These are phyloP conservation scores for Melolontha melolontha DNA, from an alignment of 2,888 invertebrate species.

Conservation along the genomic window DNA sequence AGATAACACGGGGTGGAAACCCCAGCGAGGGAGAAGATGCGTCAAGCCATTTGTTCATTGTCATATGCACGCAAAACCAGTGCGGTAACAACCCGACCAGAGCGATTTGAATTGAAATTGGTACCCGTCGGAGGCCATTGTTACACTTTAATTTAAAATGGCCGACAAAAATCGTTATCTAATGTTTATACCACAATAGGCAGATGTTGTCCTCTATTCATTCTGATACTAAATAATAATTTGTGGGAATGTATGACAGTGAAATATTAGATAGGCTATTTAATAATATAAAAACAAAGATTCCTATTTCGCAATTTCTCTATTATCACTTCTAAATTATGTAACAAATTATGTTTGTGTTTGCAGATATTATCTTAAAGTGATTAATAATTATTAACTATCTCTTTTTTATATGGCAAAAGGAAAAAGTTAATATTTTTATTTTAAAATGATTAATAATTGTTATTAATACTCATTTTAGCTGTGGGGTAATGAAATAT, in stretches of 20 bases:
- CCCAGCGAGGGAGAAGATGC: slow-evolving; percentile 49
- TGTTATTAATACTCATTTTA: too few species aligned
- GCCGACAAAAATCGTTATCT: slow-evolving; percentile 46
- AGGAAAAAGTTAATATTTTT: too few species aligned
- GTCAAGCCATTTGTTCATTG: slow-evolving; percentile 51
- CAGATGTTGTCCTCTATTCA: slow-evolving; percentile 38
- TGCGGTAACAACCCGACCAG: slow-evolving; percentile 50
- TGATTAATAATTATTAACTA: too few species aligned
- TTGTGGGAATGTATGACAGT: background rate
- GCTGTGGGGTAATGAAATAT: too few species aligned
- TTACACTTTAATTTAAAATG: slow-evolving; percentile 48
- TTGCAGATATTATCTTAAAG: too few species aligned
- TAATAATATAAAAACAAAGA: too few species aligned
- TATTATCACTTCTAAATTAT: too few species aligned
- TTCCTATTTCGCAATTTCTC: too few species aligned
- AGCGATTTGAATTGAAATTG: slow-evolving; percentile 48
- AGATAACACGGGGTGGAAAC: slow-evolving; percentile 52
- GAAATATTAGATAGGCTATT: too few species aligned
- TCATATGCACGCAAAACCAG: slow-evolving; percentile 51
- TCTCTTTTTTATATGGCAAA: too few species aligned
- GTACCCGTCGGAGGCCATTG: slow-evolving; percentile 50
- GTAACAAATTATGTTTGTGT: too few species aligned
- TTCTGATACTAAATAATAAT: background rate
- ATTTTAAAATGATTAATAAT: too few species aligned
- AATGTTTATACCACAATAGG: slow-evolving; percentile 34